A percentile compares a stretch with the other conserved stretches of the same genome.
Evolutionary conservation across 2,113 vertebrate species (phyloP).

Genomic region (Dipodomys ordii): DNA sequence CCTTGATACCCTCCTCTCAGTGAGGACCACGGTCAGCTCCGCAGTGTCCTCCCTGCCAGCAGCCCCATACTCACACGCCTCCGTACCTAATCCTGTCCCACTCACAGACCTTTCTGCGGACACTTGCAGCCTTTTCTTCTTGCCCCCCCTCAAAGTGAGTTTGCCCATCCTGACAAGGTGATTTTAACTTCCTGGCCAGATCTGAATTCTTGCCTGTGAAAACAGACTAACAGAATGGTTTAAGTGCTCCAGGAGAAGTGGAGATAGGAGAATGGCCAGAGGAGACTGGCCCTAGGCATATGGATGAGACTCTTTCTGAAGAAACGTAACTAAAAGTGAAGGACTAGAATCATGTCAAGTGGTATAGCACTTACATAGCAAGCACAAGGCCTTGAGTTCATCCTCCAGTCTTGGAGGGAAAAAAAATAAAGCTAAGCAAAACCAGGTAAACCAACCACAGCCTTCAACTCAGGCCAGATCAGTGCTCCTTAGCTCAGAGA

Average conservation of each 20-base stretch:
- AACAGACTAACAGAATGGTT: slow-evolving; percentile 14
- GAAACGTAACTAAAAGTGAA: too few species aligned
- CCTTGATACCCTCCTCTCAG: neutral
- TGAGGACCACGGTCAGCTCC: neutral
- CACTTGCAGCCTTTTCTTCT: slow-evolving; percentile 34
- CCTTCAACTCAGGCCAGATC: neutral
- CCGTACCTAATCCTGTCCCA: neutral
- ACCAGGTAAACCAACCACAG: neutral
- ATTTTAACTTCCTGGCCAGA: slow-evolving; percentile 64
- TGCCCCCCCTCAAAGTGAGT: slow-evolving; percentile 42
- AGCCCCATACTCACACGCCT: neutral
- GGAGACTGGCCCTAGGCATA: too few species aligned
- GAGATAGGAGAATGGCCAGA: neutral
- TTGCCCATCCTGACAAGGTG: slow-evolving; percentile 1
- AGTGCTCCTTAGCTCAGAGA: neutral
- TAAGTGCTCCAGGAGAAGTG: too few species aligned
- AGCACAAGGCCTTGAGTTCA: too few species aligned
- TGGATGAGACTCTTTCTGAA: too few species aligned
- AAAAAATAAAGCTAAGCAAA: slow-evolving; percentile 54
- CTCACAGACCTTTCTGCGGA: neutral
- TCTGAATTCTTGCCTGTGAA: slow-evolving; percentile 49
- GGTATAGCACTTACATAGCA: too few species aligned
- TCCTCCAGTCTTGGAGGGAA: too few species aligned
- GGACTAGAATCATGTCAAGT: too few species aligned
- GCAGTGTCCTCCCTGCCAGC: neutral